Percentiles rank a stretch among this genome's conserved stretches.
phyloP scores from a whole-genome alignment of 2,797 vertebrate species.

The Pipistrellus pygmaeus region DNA sequence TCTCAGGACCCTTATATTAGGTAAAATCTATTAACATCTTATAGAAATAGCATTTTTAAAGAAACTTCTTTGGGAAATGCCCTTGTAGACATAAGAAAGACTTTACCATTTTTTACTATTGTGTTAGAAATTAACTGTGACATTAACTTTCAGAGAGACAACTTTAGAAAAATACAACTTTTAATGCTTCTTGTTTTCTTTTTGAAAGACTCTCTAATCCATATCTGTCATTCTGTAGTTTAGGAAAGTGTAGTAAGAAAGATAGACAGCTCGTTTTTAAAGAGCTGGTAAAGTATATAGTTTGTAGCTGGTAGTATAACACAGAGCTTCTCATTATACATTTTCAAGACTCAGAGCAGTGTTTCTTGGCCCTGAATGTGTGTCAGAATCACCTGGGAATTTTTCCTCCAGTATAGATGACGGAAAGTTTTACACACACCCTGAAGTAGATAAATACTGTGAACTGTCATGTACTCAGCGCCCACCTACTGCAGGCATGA shows the following conservation, averaged over 20 bases:
- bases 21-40: not conserved
- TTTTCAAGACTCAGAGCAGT: not conserved
- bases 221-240: not conserved
- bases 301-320: not conserved
- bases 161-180: slow-evolving; percentile 48
- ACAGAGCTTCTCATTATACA: not conserved
- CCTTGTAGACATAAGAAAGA: not conserved
- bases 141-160: not conserved
- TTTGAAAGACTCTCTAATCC: not conserved
- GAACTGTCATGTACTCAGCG: not conserved
- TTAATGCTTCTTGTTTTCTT: not conserved
- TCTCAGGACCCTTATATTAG: not conserved
- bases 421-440: not conserved
- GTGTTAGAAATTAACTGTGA: not conserved
- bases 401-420: not conserved
- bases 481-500: not conserved
- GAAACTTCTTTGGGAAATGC: slow-evolving; percentile 8
- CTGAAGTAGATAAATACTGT: not conserved
- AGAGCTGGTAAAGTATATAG: not conserved
- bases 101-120: not conserved
- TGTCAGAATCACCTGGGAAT: slow-evolving; percentile 16
- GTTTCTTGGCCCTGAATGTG: not conserved
- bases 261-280: not conserved
- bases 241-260: not conserved
- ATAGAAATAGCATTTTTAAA: slow-evolving; percentile 22